These are phyloP conservation scores for Antechinus flavipes DNA, from an alignment of 2,113 vertebrate genomes.

Conservation along the genomic window DNA sequence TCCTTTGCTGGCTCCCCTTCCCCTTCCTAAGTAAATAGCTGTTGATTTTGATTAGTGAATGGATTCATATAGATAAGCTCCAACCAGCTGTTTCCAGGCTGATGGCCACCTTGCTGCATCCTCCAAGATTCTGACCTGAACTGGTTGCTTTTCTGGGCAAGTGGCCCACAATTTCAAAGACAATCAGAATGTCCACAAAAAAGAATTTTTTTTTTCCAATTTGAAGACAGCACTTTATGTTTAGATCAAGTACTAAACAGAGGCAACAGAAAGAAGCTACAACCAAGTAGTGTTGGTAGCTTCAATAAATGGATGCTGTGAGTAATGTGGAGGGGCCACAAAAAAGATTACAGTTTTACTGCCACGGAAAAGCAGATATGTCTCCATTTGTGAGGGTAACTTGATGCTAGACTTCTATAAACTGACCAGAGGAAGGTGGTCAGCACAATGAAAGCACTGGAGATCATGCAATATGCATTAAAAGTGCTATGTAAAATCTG, in stretches of 20 bases:
- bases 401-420: neutral
- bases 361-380: neutral
- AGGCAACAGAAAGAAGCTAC: neutral
- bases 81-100: slow-evolving; percentile 57
- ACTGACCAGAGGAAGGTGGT: neutral
- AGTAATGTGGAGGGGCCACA: neutral
- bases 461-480: neutral
- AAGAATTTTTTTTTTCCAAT: neutral
- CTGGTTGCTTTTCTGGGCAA: neutral
- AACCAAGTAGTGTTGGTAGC: neutral
- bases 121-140: slow-evolving; percentile 70
- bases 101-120: neutral
- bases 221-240: neutral
- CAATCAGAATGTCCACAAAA: neutral
- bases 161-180: neutral
- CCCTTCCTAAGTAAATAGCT: slow-evolving; percentile 73
- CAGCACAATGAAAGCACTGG: neutral
- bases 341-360: neutral
- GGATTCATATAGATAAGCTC: slow-evolving; percentile 70
- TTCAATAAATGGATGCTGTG: neutral
- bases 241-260: neutral
- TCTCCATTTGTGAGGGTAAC: neutral
- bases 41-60: slow-evolving; percentile 69
- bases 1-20: slow-evolving; percentile 54
- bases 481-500: neutral